These are phyloP conservation scores for Notothenia coriiceps DNA, from an alignment of 2,113 vertebrate genomes.

Conservation along the genomic window DNA sequence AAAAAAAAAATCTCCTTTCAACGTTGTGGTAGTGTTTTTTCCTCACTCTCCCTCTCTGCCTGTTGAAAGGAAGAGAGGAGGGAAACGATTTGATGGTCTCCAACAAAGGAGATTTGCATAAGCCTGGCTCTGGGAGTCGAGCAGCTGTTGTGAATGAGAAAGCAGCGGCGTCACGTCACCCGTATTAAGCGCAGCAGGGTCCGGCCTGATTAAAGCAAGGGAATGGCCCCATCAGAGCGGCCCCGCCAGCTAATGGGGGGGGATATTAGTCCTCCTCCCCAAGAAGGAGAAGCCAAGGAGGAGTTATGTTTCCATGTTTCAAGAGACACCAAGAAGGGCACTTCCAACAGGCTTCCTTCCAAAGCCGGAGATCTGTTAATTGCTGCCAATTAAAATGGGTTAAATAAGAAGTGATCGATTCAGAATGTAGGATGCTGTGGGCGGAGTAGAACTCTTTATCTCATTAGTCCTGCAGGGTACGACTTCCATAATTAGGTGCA, in stretches of 20 bases:
- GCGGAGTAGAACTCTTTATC: slow-evolving; percentile 71
- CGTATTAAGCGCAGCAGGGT: slow-evolving; percentile 75
- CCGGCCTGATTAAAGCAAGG: slow-evolving; percentile 80
- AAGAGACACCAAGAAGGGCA: slow-evolving; percentile 61
- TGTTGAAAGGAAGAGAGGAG: slow-evolving; percentile 74
- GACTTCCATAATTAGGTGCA: slow-evolving; percentile 73
- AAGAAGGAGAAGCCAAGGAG: slow-evolving; percentile 69
- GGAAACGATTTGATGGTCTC: slow-evolving; percentile 78
- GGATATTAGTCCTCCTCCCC: slow-evolving; percentile 62
- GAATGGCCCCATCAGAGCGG: slow-evolving; percentile 72
- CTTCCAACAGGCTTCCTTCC: slow-evolving; percentile 67
- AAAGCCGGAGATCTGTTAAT: slow-evolving; percentile 74
- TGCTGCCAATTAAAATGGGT: slow-evolving; percentile 72
- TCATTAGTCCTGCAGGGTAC: slow-evolving; percentile 76
- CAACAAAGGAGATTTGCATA: slow-evolving; percentile 86
- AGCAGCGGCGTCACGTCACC: slow-evolving; percentile 77
- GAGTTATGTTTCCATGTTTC: slow-evolving; percentile 70
- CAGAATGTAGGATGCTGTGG: slow-evolving; percentile 71
- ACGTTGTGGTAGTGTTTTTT: slow-evolving; percentile 58
- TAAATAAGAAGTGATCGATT: slow-evolving; percentile 80
- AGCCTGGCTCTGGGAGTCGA: slow-evolving; percentile 82
- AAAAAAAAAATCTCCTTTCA: slow-evolving; percentile 65
- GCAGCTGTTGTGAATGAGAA: slow-evolving; percentile 86
- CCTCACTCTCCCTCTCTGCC: slow-evolving; percentile 49
- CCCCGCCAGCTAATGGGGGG: slow-evolving; percentile 67